Percentiles rank a stretch among this genome's conserved stretches.
phyloP scores from a whole-genome alignment of 2,797 vertebrate genomes.

The Micromesistius poutassou region DNA sequence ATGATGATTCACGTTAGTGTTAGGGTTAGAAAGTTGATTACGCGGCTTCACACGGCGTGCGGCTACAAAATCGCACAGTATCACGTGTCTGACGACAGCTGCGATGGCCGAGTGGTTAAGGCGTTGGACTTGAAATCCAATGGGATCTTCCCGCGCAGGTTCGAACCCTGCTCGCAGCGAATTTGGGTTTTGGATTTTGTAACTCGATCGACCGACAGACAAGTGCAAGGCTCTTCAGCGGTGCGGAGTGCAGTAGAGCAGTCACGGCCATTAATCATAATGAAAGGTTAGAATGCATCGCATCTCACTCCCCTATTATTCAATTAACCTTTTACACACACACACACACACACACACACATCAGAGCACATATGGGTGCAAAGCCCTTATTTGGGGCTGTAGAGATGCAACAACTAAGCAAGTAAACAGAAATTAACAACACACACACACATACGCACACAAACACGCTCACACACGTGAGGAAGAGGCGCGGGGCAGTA shows the following conservation, averaged over 20 bases:
- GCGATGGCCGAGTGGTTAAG: slow-evolving; percentile 6
- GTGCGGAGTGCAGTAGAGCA: neutral
- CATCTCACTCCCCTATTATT: neutral
- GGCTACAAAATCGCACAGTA: neutral
- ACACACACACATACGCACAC: neutral
- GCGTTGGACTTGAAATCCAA: slow-evolving; percentile 7
- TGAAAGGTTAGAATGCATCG: neutral
- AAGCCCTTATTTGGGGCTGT: neutral
- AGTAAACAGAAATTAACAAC: neutral
- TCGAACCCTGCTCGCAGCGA: slow-evolving; percentile 5
- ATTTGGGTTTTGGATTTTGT: neutral
- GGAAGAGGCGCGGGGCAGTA: neutral
- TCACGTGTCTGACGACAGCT: neutral
- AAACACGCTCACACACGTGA: neutral
- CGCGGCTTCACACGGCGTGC: neutral
- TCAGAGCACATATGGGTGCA: no score
- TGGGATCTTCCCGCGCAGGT: slow-evolving; percentile 5
- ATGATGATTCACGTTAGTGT: no score
- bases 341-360: no score
- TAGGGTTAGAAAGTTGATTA: neutral
- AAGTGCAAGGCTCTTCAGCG: neutral
- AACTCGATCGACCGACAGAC: neutral
- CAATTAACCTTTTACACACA: no score
- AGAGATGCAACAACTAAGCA: neutral
- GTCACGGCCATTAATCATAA: no score